Conservation (phyloP, 2,888 invertebrate species). For the Zele albiditarsus region DNA sequence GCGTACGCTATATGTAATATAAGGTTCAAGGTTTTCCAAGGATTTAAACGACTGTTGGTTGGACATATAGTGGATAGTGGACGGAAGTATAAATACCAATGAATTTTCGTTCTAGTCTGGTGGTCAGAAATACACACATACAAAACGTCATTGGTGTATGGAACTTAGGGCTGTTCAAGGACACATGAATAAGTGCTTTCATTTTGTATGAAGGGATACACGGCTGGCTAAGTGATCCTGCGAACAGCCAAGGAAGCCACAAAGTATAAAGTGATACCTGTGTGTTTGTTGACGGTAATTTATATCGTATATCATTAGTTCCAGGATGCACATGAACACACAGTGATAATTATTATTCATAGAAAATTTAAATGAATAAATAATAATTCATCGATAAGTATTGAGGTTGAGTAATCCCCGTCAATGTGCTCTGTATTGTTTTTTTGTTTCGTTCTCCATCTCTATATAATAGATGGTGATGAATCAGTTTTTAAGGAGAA, state of each 20-base stretch:
- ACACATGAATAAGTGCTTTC: constrained; percentile 37
- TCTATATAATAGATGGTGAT: neutral
- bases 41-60: constrained; percentile 26
- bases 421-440: neutral
- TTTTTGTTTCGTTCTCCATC: neutral
- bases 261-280: neutral
- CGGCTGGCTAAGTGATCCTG: constrained; percentile 10
- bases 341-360: neutral
- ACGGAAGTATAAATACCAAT: constrained; percentile 48
- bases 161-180: constrained; percentile 40
- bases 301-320: constrained; percentile 25
- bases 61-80: constrained; percentile 35
- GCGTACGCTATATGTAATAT: neutral
- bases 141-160: constrained; percentile 19
- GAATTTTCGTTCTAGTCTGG: constrained; percentile 48
- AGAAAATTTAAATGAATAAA: neutral
- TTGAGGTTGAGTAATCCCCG: neutral
- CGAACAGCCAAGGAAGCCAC: neutral
- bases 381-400: neutral
- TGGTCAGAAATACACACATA: constrained; percentile 21
- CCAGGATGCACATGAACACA: constrained; percentile 18
- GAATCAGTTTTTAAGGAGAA: constrained; percentile 19
- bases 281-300: neutral
- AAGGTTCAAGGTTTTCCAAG: constrained; percentile 43
- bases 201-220: constrained; percentile 25